Conservation (phyloP, 2,888 invertebrate species). For the Standfussiana lucernea region DNA sequence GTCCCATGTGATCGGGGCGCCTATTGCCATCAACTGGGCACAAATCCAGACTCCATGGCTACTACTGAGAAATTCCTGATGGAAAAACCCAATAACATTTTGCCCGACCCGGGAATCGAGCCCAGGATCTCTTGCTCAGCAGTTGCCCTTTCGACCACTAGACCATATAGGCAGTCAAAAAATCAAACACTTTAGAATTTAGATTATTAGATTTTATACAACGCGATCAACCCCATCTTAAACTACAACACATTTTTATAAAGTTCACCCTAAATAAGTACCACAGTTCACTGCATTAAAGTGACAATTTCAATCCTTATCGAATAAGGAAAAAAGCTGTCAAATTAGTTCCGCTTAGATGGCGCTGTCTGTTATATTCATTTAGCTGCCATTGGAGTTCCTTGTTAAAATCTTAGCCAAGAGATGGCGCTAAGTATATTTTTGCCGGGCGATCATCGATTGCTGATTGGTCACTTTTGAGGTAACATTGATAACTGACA, state of each 20-base stretch:
- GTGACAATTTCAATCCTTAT: neutral
- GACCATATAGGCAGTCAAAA: too few species aligned
- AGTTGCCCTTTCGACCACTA: too few species aligned
- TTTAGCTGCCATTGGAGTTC: neutral
- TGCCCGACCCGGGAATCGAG: too few species aligned
- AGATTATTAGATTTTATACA: neutral
- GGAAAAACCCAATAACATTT: too few species aligned
- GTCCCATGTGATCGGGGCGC: too few species aligned
- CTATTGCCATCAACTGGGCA: too few species aligned
- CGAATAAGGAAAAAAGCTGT: neutral
- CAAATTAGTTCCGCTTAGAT: neutral
- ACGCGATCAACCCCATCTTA: neutral
- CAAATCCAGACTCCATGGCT: too few species aligned
- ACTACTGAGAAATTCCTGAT: too few species aligned
- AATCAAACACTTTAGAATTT: neutral
- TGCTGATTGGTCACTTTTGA: neutral
- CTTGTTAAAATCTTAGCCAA: neutral
- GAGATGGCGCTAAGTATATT: neutral
- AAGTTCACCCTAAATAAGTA: neutral
- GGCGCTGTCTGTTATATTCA: too few species aligned
- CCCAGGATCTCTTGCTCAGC: too few species aligned
- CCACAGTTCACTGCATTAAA: neutral
- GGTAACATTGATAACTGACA: neutral
- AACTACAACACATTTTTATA: neutral
- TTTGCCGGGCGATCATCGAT: neutral